phyloP scores from a whole-genome alignment of 2,113 vertebrate species.

The Sinocyclocheilus rhinocerous region DNA sequence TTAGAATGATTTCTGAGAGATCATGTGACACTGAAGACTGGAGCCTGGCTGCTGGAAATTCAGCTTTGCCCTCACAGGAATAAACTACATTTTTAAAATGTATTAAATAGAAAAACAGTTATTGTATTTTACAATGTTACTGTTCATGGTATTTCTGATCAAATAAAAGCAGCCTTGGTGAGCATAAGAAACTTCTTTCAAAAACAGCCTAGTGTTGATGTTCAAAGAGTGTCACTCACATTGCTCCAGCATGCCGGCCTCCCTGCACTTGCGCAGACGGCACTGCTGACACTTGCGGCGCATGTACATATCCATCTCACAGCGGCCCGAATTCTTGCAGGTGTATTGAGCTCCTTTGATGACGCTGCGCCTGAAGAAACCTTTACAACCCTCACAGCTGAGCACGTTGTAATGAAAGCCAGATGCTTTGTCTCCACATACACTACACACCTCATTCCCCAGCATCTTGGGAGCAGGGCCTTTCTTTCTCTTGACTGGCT shows the following conservation, averaged over 20 bases:
- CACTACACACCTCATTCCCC: constrained; percentile 94
- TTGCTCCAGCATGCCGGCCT: constrained; percentile 95
- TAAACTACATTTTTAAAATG: background rate
- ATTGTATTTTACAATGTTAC: no score
- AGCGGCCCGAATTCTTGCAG: constrained; percentile 91
- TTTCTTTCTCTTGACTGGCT: constrained; percentile 92
- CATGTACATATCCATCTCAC: constrained; percentile 99
- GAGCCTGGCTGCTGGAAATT: background rate
- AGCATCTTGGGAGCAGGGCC: constrained; percentile 97
- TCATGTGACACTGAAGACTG: background rate
- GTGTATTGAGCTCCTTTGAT: constrained; percentile 91
- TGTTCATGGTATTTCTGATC: no score
- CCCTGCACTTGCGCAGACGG: constrained; percentile 92
- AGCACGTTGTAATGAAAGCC: constrained; percentile 98
- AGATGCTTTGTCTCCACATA: constrained; percentile 95
- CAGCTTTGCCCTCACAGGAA: background rate
- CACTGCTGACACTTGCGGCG: constrained; percentile 97
- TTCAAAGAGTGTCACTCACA: constrained; percentile 80
- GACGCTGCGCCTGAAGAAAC: constrained; percentile 95
- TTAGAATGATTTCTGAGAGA: background rate
- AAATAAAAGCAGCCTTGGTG: background rate
- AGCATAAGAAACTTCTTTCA: no score
- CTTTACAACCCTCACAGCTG: constrained; percentile 97
- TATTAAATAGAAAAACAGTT: background rate
- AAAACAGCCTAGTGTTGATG: no score